Percentiles rank a stretch among this genome's conserved stretches.
Evolutionary conservation across 2,797 vertebrate species (phyloP).

Genomic region (Synanceia verrucosa): DNA sequence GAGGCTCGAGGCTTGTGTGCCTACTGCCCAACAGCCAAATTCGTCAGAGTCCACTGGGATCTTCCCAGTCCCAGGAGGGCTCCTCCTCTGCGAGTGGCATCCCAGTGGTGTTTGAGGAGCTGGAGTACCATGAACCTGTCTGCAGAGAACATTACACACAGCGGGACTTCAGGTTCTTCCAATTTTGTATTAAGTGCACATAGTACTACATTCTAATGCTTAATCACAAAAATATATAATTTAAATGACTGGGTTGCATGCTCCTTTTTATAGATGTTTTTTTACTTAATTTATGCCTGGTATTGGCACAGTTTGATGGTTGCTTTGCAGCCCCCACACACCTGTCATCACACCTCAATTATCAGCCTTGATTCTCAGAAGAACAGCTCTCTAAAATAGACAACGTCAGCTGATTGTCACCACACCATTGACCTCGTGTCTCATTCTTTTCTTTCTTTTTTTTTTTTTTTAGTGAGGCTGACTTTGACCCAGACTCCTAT

Average conservation of each 20-base stretch:
- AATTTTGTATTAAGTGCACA: background rate
- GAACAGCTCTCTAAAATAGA: background rate
- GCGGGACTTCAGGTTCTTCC: conserved; percentile 87
- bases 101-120: conserved; percentile 95
- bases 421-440: background rate
- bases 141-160: conserved; percentile 90
- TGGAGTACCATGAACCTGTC: conserved; percentile 95
- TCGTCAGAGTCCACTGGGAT: conserved; percentile 92
- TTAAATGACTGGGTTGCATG: background rate
- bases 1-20: conserved; percentile 89
- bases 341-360: background rate
- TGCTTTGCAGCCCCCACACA: background rate
- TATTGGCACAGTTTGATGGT: background rate
- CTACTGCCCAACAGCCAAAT: conserved; percentile 90
- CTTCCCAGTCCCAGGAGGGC: conserved; percentile 91
- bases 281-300: background rate
- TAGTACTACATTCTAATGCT: background rate
- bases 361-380: background rate
- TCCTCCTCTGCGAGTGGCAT: conserved; percentile 93
- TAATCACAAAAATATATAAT: background rate
- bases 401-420: background rate
- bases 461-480: conserved; percentile 85
- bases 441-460: background rate
- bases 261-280: background rate
- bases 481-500: conserved; percentile 96